phyloP scores from a whole-genome alignment of 2,888 invertebrate species.

The Perithous albicinctus region DNA sequence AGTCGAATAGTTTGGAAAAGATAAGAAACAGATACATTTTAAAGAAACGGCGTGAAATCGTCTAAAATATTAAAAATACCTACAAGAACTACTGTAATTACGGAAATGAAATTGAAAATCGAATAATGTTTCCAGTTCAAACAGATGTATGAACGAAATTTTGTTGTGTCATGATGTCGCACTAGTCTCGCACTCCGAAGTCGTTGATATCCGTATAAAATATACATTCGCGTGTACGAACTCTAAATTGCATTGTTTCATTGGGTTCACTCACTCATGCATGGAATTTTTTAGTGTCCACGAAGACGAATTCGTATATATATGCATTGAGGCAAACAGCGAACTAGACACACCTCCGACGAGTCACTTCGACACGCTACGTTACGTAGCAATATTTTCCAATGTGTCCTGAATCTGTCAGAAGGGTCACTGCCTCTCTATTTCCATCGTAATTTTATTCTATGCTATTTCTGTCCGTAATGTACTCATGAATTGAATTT shows the following conservation, averaged over 20 bases:
- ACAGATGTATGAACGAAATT: background rate
- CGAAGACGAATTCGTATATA: slow-evolving; percentile 78
- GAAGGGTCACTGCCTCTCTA: background rate
- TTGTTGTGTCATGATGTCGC: background rate
- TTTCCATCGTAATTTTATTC: background rate
- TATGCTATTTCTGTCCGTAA: background rate
- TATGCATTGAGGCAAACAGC: background rate
- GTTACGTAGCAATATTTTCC: slow-evolving; percentile 23
- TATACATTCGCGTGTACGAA: slow-evolving; percentile 79
- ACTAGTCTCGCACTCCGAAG: background rate
- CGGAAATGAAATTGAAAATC: background rate
- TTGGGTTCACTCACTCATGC: slow-evolving; percentile 60
- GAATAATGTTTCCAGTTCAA: background rate
- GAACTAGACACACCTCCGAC: background rate
- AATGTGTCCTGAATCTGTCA: slow-evolving; percentile 21
- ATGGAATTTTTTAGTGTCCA: slow-evolving; percentile 58
- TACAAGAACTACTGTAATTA: background rate
- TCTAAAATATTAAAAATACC: no score
- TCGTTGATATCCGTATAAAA: slow-evolving; percentile 6
- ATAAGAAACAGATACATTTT: no score
- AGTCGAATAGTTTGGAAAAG: no score
- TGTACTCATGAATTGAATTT: slow-evolving; percentile 16
- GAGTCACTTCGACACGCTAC: slow-evolving; percentile 5
- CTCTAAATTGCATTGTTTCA: slow-evolving; percentile 80
- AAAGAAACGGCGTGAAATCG: no score